A percentile compares a stretch with the other conserved stretches of the same genome.
Conservation (phyloP, 2,888 invertebrate species). For the Linnaemya tessellans region DNA sequence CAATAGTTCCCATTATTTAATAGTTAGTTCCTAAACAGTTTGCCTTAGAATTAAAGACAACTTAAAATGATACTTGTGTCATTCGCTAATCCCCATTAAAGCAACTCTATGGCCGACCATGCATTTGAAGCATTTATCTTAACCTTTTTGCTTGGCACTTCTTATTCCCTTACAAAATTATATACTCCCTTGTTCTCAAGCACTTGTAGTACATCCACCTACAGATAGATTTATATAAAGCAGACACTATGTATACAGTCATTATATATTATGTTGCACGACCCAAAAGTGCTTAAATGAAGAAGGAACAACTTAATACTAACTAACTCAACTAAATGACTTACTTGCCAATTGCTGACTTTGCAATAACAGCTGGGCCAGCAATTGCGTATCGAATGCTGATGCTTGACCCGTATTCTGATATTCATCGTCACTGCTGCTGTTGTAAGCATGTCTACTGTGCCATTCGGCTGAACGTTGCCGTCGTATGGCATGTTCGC, state of each 20-base stretch:
- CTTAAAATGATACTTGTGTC: too few species aligned
- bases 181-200: neutral
- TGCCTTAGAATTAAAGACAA: too few species aligned
- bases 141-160: neutral
- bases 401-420: conserved; percentile 83
- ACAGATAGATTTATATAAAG: neutral
- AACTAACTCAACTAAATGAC: conserved; percentile 75
- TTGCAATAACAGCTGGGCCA: conserved; percentile 85
- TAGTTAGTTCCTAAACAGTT: too few species aligned
- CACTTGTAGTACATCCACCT: neutral
- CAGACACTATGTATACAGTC: neutral
- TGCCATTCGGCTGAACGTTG: conserved; percentile 86
- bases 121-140: neutral
- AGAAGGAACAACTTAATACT: conserved; percentile 22
- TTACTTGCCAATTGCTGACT: conserved; percentile 86
- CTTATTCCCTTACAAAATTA: neutral
- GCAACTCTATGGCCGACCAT: neutral
- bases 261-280: conserved; percentile 54
- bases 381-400: conserved; percentile 85
- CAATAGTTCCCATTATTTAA: too few species aligned
- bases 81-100: too few species aligned
- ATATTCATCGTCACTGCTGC: conserved; percentile 85
- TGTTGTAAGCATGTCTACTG: conserved; percentile 84
- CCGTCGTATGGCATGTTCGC: conserved; percentile 83
- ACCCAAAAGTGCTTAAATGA: conserved; percentile 41